Percentiles rank a stretch among this genome's conserved stretches.
Evolutionary conservation across 1,140 invertebrate species (phyloP).

Genomic region (Liolophura sinensis): DNA sequence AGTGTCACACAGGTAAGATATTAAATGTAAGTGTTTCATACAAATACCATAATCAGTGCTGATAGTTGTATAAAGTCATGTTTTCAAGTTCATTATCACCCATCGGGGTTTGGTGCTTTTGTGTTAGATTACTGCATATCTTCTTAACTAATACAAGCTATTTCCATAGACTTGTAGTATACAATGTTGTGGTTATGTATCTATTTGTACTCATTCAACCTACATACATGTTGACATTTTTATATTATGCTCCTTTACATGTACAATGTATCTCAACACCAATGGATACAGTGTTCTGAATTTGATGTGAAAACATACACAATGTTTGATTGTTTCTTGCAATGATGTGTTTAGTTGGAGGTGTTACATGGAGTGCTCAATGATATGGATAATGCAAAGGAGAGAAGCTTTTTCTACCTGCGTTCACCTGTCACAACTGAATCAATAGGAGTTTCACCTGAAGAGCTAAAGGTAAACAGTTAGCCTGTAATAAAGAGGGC

Average conservation of each 20-base stretch:
- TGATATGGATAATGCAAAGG: constrained; percentile 10
- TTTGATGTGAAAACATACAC: not conserved
- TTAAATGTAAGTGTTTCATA: not conserved
- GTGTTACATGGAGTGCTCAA: constrained; percentile 38
- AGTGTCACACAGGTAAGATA: constrained; percentile 36
- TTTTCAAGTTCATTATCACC: not conserved
- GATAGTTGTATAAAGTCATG: not conserved
- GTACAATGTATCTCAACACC: too few relatives aligned
- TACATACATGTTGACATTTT: too few relatives aligned
- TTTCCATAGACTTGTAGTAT: too few relatives aligned
- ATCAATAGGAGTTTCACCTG: constrained; percentile 9
- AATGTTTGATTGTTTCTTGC: not conserved
- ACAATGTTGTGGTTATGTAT: too few relatives aligned
- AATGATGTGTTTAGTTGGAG: constrained; percentile 28
- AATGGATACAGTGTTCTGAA: not conserved
- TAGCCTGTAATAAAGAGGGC: not conserved
- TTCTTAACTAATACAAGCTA: too few relatives aligned
- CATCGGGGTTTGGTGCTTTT: too few relatives aligned
- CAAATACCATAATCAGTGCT: not conserved
- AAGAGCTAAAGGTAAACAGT: constrained; percentile 19
- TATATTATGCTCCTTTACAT: too few relatives aligned
- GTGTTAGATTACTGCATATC: too few relatives aligned
- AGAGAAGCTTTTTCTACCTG: constrained; percentile 34
- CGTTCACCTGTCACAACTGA: constrained; percentile 21
- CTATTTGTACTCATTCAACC: too few relatives aligned